Evolutionary conservation across 2,113 vertebrate genomes (phyloP).

Genomic region (Spea multiplicata): DNA sequence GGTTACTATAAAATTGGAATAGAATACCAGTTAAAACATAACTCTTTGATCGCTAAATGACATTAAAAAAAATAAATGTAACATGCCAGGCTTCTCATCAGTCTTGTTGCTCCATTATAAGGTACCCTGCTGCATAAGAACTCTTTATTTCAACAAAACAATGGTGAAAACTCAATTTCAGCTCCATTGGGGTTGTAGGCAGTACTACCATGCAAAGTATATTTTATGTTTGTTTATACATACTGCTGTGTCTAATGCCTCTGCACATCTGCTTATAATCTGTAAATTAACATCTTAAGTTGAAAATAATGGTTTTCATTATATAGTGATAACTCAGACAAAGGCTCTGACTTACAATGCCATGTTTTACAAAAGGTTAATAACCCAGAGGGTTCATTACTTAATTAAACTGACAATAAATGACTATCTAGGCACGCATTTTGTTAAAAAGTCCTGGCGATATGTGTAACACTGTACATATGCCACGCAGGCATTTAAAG

Average conservation of each 20-base stretch:
- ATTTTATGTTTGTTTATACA: conserved; percentile 1
- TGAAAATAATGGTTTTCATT: neutral
- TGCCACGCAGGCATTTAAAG: too few relatives aligned
- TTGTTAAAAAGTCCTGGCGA: too few relatives aligned
- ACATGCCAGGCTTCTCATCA: too few relatives aligned
- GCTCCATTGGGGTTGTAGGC: neutral
- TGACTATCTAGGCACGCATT: too few relatives aligned
- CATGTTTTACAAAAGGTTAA: neutral
- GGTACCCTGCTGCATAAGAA: too few relatives aligned
- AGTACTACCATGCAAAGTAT: neutral
- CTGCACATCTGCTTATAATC: conserved; percentile 1
- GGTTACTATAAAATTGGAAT: too few relatives aligned
- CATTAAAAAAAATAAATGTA: too few relatives aligned
- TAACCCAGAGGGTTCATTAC: neutral
- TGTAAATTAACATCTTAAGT: neutral
- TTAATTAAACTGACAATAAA: neutral
- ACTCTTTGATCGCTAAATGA: too few relatives aligned
- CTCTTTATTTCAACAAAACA: too few relatives aligned
- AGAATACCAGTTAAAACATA: too few relatives aligned
- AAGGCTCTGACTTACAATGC: neutral
- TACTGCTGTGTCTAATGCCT: neutral
- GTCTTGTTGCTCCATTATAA: too few relatives aligned
- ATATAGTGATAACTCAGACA: neutral
- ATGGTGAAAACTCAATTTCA: neutral
- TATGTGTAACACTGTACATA: too few relatives aligned